Percentiles rank a stretch among this genome's conserved stretches.
phyloP scores from a whole-genome alignment of 2,888 invertebrate species.

The Griposia aprilina region DNA sequence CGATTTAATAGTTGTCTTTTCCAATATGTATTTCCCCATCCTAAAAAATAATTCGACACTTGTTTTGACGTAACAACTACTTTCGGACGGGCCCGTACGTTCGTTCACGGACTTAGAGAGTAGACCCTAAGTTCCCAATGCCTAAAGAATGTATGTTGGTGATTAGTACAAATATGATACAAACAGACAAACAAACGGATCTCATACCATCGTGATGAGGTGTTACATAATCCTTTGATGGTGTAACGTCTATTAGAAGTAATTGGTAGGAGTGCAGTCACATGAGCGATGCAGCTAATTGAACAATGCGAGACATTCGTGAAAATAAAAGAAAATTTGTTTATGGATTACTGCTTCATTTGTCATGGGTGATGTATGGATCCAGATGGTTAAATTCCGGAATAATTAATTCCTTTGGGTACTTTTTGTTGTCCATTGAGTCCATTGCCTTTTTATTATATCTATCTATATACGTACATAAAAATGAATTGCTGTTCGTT shows the following conservation, averaged over 20 bases:
- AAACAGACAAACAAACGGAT: conserved; percentile 12
- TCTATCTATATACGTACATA: no score
- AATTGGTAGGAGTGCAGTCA: conserved; percentile 60
- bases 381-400: not conserved
- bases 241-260: conserved; percentile 47
- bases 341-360: conserved; percentile 13
- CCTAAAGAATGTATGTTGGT: not conserved
- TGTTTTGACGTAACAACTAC: no score
- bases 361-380: not conserved
- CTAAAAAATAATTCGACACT: no score
- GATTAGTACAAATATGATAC: not conserved
- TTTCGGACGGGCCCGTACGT: no score
- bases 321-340: conserved; percentile 28
- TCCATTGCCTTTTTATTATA: no score
- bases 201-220: conserved; percentile 51
- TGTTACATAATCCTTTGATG: conserved; percentile 62
- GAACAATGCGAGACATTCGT: conserved; percentile 33
- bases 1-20: no score
- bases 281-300: conserved; percentile 36
- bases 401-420: not conserved
- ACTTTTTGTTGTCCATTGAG: not conserved
- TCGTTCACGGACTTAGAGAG: no score
- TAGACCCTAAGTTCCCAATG: not conserved
- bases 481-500: no score
- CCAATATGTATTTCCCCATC: no score